phyloP scores from a whole-genome alignment of 1,140 invertebrate species.

The Patella vulgata region DNA sequence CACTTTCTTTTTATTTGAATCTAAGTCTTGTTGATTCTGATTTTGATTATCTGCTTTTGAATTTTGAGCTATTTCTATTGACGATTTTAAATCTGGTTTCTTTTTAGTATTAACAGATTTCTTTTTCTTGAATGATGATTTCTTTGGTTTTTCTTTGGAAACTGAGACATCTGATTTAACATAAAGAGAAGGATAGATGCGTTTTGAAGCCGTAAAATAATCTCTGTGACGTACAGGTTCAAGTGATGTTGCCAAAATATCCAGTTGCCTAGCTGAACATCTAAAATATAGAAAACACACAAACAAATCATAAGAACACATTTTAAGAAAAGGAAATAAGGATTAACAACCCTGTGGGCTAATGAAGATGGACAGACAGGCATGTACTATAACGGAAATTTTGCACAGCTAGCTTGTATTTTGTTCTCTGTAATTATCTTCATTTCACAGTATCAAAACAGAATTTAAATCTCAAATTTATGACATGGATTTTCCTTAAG shows the following conservation, averaged over 20 bases:
- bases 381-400: too few relatives aligned
- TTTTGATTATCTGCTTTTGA: slow-evolving; percentile 3
- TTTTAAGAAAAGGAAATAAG: background rate
- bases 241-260: slow-evolving; percentile 55
- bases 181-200: slow-evolving; percentile 45
- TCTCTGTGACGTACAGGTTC: slow-evolving; percentile 60
- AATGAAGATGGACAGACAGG: too few relatives aligned
- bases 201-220: slow-evolving; percentile 40
- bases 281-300: slow-evolving; percentile 34
- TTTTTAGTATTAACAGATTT: too few relatives aligned
- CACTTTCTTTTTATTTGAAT: too few relatives aligned
- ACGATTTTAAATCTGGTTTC: too few relatives aligned
- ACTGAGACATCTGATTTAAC: slow-evolving; percentile 41
- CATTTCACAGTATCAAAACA: background rate
- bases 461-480: background rate
- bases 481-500: too few relatives aligned
- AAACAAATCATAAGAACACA: background rate
- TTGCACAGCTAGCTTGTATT: background rate
- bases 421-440: background rate
- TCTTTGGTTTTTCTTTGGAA: slow-evolving; percentile 9
- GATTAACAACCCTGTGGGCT: background rate
- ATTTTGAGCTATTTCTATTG: too few relatives aligned
- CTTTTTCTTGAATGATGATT: slow-evolving; percentile 16
- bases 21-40: slow-evolving; percentile 6
- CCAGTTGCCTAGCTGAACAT: slow-evolving; percentile 49